A percentile compares a stretch with the other conserved stretches of the same genome.
Evolutionary conservation across 2,113 vertebrate genomes (phyloP).

Genomic region (Cnemophilus loriae): DNA sequence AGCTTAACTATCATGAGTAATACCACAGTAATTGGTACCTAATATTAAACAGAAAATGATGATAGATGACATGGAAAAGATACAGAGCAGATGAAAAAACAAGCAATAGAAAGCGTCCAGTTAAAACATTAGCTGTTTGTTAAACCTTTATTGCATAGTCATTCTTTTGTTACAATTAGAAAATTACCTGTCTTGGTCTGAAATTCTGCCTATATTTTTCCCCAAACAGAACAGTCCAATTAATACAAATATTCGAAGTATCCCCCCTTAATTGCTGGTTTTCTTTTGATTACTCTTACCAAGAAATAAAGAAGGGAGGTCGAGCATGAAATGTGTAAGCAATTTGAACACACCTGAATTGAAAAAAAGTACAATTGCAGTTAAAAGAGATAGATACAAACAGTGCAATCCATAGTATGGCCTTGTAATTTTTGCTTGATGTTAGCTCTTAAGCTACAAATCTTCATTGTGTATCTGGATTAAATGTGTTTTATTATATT

Average conservation of each 20-base stretch:
- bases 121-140: neutral
- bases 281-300: neutral
- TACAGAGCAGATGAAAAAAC: neutral
- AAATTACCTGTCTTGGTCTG: neutral
- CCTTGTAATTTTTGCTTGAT: neutral
- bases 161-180: neutral
- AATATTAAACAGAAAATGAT: neutral
- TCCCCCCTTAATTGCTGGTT: neutral
- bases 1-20: neutral
- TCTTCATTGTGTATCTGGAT: neutral
- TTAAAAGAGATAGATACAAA: neutral
- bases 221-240: neutral
- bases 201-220: neutral
- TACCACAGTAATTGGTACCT: neutral
- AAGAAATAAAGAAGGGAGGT: neutral
- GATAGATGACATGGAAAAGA: neutral
- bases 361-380: neutral
- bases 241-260: neutral
- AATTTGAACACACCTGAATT: neutral
- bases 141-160: neutral
- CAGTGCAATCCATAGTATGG: neutral
- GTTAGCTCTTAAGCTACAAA: neutral
- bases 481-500: neutral
- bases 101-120: neutral
- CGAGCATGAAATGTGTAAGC: neutral